Conservation (phyloP, 2,113 vertebrate genomes). For the Seriola rivoliana region DNA sequence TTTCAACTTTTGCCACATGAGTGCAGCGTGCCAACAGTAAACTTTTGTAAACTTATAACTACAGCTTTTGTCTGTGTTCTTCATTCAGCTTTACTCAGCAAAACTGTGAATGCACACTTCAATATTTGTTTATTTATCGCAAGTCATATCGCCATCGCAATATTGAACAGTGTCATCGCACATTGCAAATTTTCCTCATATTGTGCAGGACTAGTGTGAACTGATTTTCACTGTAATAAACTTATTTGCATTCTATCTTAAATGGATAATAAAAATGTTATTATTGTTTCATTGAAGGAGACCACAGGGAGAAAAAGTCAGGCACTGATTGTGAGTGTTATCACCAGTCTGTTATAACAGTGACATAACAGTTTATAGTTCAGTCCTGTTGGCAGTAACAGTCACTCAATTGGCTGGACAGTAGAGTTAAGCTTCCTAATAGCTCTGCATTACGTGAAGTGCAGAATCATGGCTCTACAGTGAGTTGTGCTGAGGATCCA, state of each 20-base stretch:
- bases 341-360: background rate
- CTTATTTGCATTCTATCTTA: background rate
- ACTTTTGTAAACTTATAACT: no score
- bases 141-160: no score
- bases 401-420: background rate
- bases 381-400: background rate
- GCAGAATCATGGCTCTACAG: background rate
- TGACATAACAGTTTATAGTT: background rate
- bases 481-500: background rate
- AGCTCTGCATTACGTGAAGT: background rate
- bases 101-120: no score
- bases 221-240: background rate
- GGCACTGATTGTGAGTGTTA: background rate
- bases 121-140: no score
- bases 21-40: no score
- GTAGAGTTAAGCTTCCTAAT: background rate
- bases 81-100: no score
- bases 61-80: no score
- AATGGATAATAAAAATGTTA: background rate
- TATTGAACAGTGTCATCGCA: no score
- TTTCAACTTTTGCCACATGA: no score
- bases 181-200: no score
- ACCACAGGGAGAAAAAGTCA: conserved; percentile 19
- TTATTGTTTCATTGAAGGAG: background rate
- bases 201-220: background rate